Percentiles rank a stretch among this genome's conserved stretches.
Evolutionary conservation across 2,797 vertebrate species (phyloP).

Genomic region (Zenarchopterus dispar): DNA sequence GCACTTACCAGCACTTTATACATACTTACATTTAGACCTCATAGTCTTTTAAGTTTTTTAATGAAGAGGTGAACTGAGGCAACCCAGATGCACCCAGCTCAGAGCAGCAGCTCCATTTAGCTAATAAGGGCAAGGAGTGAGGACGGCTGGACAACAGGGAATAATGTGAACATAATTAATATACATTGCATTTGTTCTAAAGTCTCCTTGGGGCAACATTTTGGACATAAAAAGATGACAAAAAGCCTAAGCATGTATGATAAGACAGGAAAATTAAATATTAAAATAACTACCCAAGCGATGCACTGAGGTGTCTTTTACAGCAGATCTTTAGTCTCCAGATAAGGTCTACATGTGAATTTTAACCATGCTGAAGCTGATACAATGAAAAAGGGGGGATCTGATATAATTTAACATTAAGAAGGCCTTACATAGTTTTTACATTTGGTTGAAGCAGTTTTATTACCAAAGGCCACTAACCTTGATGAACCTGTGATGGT

Average conservation of each 20-base stretch:
- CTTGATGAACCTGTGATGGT: background rate
- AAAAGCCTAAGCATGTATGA: slow-evolving; percentile 46
- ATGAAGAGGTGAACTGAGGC: slow-evolving; percentile 53
- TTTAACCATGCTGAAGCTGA: slow-evolving; percentile 16
- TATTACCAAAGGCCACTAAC: slow-evolving; percentile 2
- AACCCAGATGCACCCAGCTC: slow-evolving; percentile 57
- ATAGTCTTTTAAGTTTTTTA: slow-evolving; percentile 42
- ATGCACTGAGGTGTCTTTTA: slow-evolving; percentile 53
- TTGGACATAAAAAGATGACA: slow-evolving; percentile 51
- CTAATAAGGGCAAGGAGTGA: slow-evolving; percentile 76
- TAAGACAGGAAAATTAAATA: slow-evolving; percentile 70
- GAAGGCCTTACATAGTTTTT: slow-evolving; percentile 18
- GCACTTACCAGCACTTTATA: too few species aligned
- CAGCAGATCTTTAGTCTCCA: slow-evolving; percentile 41
- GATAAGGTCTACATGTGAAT: slow-evolving; percentile 24
- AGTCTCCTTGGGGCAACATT: slow-evolving; percentile 66
- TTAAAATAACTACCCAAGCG: slow-evolving; percentile 62
- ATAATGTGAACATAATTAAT: slow-evolving; percentile 72
- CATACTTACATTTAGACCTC: slow-evolving; percentile 37
- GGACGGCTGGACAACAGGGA: slow-evolving; percentile 66
- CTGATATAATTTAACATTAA: slow-evolving; percentile 41
- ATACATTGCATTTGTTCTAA: slow-evolving; percentile 70
- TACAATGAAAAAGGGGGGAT: slow-evolving; percentile 16
- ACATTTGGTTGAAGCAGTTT: background rate
- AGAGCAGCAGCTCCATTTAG: slow-evolving; percentile 66